phyloP scores from a whole-genome alignment of 1,140 invertebrate genomes.

The Atta colombica region DNA sequence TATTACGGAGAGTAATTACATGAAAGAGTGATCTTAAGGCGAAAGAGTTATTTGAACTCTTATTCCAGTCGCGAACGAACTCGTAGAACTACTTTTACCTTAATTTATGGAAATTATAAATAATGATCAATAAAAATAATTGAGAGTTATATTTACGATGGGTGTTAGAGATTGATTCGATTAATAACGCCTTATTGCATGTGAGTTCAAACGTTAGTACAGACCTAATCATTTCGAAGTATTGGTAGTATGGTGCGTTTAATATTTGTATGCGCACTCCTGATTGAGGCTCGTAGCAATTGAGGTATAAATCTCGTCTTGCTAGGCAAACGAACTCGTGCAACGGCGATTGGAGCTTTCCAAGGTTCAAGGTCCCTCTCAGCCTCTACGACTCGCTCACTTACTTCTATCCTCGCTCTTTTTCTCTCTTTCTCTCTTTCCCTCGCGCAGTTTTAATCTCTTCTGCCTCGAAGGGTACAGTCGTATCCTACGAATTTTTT shows the following conservation, averaged over 20 bases:
- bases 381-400: conserved; percentile 30
- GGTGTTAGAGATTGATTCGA: conserved; percentile 46
- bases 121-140: conserved; percentile 38
- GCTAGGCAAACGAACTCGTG: conserved; percentile 66
- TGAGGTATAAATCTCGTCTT: conserved; percentile 60
- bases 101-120: conserved; percentile 58
- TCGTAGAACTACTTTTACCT: conserved; percentile 20
- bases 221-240: conserved; percentile 21
- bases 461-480: conserved; percentile 14
- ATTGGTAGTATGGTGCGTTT: conserved; percentile 22
- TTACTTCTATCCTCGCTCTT: conserved; percentile 1
- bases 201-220: background rate
- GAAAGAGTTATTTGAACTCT: background rate
- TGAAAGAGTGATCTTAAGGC: conserved; percentile 18
- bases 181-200: conserved; percentile 38
- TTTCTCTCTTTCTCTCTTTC: background rate
- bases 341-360: conserved; percentile 47
- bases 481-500: conserved; percentile 67
- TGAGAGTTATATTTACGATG: conserved; percentile 15
- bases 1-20: conserved; percentile 13
- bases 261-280: conserved; percentile 21
- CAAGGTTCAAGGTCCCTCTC: conserved; percentile 65
- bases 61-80: background rate
- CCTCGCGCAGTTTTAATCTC: conserved; percentile 65
- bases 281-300: conserved; percentile 49